phyloP scores from a whole-genome alignment of 1,140 invertebrate genomes.

The Atta cephalotes region DNA sequence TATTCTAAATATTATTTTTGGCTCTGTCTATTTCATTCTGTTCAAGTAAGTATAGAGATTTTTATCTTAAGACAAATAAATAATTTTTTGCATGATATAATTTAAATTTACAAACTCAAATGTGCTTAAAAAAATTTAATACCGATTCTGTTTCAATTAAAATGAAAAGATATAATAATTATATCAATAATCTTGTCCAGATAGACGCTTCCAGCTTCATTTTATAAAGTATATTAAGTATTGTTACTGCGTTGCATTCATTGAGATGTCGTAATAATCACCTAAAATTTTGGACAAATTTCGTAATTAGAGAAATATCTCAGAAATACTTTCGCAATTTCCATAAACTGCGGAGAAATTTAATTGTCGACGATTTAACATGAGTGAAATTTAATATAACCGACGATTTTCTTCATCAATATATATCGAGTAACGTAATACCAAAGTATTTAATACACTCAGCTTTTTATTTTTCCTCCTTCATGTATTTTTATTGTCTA shows the following conservation, averaged over 20 bases:
- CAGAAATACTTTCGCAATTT: conserved; percentile 45
- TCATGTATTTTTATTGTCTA: neutral
- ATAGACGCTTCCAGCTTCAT: neutral
- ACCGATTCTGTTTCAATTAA: neutral
- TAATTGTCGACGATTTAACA: too few species aligned
- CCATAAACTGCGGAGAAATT: conserved; percentile 12
- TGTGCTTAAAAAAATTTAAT: neutral
- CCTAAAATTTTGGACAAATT: conserved; percentile 16
- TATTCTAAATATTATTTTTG: neutral
- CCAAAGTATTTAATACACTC: neutral
- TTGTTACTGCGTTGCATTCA: conserved; percentile 21
- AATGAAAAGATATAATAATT: neutral
- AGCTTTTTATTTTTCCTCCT: neutral
- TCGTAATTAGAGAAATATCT: conserved; percentile 27
- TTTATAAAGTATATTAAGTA: neutral
- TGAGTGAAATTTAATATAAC: neutral
- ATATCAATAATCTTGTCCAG: neutral
- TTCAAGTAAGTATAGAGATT: neutral
- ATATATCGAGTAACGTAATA: neutral
- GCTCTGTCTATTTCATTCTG: neutral
- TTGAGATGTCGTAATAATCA: neutral
- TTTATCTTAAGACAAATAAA: neutral
- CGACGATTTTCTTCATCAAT: neutral
- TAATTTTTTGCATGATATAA: neutral
- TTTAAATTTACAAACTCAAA: neutral